A percentile compares a stretch with the other conserved stretches of the same genome.
These are phyloP conservation scores for Halichondria panicea DNA, from an alignment of 37 sponge, comb jelly and placozoan genomes.

Conservation along the genomic window DNA sequence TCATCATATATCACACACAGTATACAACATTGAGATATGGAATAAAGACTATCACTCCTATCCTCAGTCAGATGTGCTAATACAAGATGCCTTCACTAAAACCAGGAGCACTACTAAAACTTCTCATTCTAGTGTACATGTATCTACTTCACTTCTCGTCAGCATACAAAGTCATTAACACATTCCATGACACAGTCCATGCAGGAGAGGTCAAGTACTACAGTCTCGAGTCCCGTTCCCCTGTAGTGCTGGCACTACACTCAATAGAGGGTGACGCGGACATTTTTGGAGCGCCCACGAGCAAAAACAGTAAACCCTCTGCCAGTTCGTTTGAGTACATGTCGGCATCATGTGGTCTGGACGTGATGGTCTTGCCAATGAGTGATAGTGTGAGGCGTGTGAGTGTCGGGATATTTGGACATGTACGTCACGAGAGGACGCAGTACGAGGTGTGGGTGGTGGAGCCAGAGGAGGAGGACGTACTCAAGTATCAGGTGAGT, in stretches of 20 bases:
- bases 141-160: neutral
- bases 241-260: constrained; percentile 7
- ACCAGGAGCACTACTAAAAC: too few relatives aligned
- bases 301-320: constrained; percentile 22
- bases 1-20: too few relatives aligned
- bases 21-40: too few relatives aligned
- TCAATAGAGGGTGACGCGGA: constrained; percentile 53
- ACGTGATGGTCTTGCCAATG: constrained; percentile 20
- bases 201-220: constrained; percentile 35
- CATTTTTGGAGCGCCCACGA: constrained; percentile 19
- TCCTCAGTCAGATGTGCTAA: too few relatives aligned
- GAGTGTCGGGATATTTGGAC: constrained; percentile 33
- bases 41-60: too few relatives aligned
- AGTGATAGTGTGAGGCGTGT: neutral
- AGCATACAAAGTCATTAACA: neutral
- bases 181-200: constrained; percentile 3
- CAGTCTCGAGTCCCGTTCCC: constrained; percentile 9
- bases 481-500: constrained; percentile 24
- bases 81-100: too few relatives aligned
- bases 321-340: constrained; percentile 9
- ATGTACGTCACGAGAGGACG: constrained; percentile 28
- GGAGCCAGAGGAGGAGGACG: constrained; percentile 14
- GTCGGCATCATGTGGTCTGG: constrained; percentile 42
- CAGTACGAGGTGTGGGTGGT: constrained; percentile 24
- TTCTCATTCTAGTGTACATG: too few relatives aligned